Evolutionary conservation across 2,113 vertebrate species (phyloP), one percentile per base, ranked within the genome.

Genomic region (Onychostoma macrolepis): DNA sequence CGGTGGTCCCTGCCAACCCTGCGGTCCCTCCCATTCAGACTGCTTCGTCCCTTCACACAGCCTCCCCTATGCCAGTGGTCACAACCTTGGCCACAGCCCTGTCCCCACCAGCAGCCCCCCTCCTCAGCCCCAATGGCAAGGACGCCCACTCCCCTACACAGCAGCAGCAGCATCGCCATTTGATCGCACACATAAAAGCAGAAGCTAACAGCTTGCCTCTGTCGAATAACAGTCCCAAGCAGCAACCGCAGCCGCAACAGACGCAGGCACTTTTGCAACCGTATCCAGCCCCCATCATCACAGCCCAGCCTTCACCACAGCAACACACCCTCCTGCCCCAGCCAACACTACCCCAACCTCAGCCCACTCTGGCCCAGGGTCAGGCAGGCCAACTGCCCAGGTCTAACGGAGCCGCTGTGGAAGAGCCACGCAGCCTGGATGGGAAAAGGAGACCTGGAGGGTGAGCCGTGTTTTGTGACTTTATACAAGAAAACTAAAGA

Each of bases 371-470:
- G 19, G 41, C n/a, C n/a, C 82, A 95, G 17, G 91, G 92, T 0
- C 89, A 91, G 38, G 88, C 89, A 43, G 77, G 87, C 4, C 88
- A 92, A 17, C 92, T 92, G 43, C 76, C 92, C 86, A 96, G 96
- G 78, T 90, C 96, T 90, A 95, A 95, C 8, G 96, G 96, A 1
- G 79, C 93, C 65, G 92, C 94, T 0, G 89, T 96, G 0, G 98
- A 99, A 7, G 98, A 99, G 87, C 83, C 95, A 85, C 97, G 97
- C 86, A 94, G 95, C 13, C 93, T 94, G 36, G 97, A 99, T 88
- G 97, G 96, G 89, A 99, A 98, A 94, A 97, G 98, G 91, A 95
- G 98, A 88, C 98, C 98, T 28, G 98, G 98, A 94, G 98, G 98
- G 98, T 99, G 92, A 97, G 98, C 21, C 2, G 21, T 30, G 13